Conservation (phyloP, 2,113 vertebrate genomes). For the Phainopepla nitens region DNA sequence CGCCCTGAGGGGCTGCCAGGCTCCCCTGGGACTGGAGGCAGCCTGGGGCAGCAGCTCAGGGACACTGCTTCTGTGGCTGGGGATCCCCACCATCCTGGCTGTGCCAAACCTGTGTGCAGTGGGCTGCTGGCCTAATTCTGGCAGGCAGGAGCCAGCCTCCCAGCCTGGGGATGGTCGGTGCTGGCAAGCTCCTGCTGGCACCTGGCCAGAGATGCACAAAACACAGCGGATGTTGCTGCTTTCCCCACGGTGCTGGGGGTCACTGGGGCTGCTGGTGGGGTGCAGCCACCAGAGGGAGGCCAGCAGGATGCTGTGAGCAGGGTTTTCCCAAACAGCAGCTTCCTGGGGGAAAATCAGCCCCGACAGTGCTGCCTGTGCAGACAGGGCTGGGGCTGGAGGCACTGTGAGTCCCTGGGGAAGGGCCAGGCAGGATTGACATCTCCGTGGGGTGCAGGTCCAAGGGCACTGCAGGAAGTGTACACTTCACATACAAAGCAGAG, state of each 20-base stretch:
- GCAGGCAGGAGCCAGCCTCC: background rate
- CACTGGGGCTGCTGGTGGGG: background rate
- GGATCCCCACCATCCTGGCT: background rate
- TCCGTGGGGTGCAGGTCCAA: background rate
- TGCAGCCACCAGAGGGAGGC: fast-evolving
- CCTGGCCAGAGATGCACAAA: background rate
- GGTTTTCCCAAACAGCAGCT: background rate
- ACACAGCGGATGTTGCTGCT: background rate
- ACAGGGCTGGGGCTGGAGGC: background rate
- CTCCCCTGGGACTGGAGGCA: fast-evolving
- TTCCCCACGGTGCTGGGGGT: too few relatives aligned
- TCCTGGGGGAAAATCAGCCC: background rate
- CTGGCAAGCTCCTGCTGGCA: background rate
- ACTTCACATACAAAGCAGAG: background rate
- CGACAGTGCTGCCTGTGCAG: background rate
- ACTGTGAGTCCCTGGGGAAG: background rate
- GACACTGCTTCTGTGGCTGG: background rate
- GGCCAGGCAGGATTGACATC: background rate
- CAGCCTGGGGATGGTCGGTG: too few relatives aligned
- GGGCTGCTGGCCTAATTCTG: background rate
- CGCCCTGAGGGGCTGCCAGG: background rate
- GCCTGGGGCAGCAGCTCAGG: background rate
- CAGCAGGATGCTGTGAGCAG: background rate
- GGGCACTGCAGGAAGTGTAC: background rate
- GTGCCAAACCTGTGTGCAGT: fast-evolving